Evolutionary conservation across 2,113 vertebrate species (phyloP), one percentile per base, ranked within the genome.

Genomic region (Pomatostomus ruficeps): DNA sequence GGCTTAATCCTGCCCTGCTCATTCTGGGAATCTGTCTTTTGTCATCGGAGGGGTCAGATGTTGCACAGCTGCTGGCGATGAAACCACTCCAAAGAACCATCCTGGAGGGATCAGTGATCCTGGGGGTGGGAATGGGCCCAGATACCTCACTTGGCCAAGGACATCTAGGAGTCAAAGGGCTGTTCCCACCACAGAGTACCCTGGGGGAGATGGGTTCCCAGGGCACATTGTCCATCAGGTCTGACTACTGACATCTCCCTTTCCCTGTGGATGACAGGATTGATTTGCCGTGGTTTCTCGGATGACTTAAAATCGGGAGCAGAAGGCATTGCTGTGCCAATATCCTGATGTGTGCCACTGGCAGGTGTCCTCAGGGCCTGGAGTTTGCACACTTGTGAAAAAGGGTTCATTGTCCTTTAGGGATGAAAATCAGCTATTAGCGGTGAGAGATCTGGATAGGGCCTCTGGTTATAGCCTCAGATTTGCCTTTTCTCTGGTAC

Each of bases 1-100:
- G 93, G 90, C 90, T 91, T 97, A 97, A 96, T 96, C 96, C 95
- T 62, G 12, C 79, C 38, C 31, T 70, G 72, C 26, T 86, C 79
- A 2, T 55, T 93, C 63, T 73, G 91, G 67, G 86, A 94, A 90
- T 88, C 96, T 97, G 95, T 90, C 82, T 94, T 93, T 74, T 88
- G 89, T 96, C 93, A 2, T 80, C 51, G 25, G 72, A 59, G 87
- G 33, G 75, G 91, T 74, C 87, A 85, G 93, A 90, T n/a, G 79
- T 77, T 94, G 63, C 88, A 85, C 91, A 94, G 93, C 76, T 68
- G 51, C 91, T 94, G 85, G 94, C 0, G 90, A 88, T 93, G 93
- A 94, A 72, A 4, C 74, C 25, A 94, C 72, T 83, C 85, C 91
- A 58, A 2, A 2, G 12, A 86, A 31, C 86, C 79, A 59, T 91